Evolutionary conservation across 37 sponge, comb jelly and placozoan genomes (phyloP), one percentile per base, ranked within the genome.

Genomic region (Theonella swinhoei): DNA sequence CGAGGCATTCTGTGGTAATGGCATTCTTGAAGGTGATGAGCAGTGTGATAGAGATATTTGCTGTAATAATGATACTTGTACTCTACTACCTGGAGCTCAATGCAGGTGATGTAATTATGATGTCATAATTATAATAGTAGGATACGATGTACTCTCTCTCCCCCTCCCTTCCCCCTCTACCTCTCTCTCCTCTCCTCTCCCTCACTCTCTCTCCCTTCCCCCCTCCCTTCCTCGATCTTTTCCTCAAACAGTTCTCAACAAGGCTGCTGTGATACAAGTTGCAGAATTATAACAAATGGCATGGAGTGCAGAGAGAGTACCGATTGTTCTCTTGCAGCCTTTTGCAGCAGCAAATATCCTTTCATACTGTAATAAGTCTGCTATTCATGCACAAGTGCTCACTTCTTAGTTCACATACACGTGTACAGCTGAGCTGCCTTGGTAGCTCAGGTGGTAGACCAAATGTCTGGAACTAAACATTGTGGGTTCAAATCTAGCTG

Each of bases 21-120:
- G 81, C 35, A 64, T 92, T 1, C 5, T 85, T 1, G 95, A 89
- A 30, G 75, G 43, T 4, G 90, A 79, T 1, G 93, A 90, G 37
- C 61, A 83, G 40, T 93, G 93, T 70, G 93, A 78, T 71, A 42
- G 54, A 54, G 87, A 89, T 32, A 61, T 5, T 3, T 93, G 94
- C 60, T 93, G 94, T 59, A 40, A 92, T 39, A 66, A 54, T 33
- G 36, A 78, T 11, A 62, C 39, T 36, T 94, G 95, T 64, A 87
- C 33, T 11, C 63, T 88, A 9, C 37, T 62, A 38, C 41, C 80
- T 0, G 82, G 83, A 1, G n/a, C 58, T 31, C 19, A 11, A 0
- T 92, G 93, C 93, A 92, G 88, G 54, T 47, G 54, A 66, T 66
- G 31, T 30, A 5, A 29, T 66, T 66, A 66, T 66, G 31, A 66